A percentile compares a stretch with the other conserved stretches of the same genome.
These are phyloP conservation scores for Pelodiscus sinensis DNA, from an alignment of 2,113 vertebrate species.

Conservation along the genomic window DNA sequence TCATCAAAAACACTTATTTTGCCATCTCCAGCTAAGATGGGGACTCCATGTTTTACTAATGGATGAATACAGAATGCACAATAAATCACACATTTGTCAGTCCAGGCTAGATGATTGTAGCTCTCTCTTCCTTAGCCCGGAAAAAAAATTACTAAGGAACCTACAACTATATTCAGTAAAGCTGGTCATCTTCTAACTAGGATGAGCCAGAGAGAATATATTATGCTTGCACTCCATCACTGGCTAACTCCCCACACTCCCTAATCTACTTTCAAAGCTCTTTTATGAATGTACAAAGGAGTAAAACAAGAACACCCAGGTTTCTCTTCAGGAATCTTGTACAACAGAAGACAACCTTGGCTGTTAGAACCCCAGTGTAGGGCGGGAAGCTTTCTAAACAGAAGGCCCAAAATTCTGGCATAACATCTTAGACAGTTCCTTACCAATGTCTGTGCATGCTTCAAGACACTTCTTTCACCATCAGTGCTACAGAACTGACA, in stretches of 20 bases:
- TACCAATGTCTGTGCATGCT: not conserved
- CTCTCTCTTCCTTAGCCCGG: not conserved
- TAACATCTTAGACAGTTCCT: not conserved
- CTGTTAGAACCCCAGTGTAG: not conserved
- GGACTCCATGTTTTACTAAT: not conserved
- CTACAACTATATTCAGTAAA: fast-evolving
- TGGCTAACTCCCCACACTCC: not conserved
- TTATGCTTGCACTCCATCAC: fast-evolving
- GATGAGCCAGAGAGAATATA: not conserved
- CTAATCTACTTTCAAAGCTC: not conserved
- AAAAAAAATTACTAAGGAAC: not conserved
- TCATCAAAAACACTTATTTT: not conserved
- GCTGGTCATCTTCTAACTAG: not conserved
- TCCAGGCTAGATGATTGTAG: not conserved
- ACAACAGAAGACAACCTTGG: not conserved
- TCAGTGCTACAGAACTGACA: not conserved
- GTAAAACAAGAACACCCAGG: not conserved
- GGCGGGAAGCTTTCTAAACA: not conserved
- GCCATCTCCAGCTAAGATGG: not conserved
- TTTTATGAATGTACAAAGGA: not conserved
- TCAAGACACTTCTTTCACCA: not conserved
- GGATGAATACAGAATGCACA: not conserved
- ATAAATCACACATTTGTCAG: not conserved
- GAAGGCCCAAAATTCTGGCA: not conserved
- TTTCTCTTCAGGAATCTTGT: not conserved